Base-by-base conservation (phyloP, 2,888 invertebrate species). In the Melanchra persicariae region DNA sequence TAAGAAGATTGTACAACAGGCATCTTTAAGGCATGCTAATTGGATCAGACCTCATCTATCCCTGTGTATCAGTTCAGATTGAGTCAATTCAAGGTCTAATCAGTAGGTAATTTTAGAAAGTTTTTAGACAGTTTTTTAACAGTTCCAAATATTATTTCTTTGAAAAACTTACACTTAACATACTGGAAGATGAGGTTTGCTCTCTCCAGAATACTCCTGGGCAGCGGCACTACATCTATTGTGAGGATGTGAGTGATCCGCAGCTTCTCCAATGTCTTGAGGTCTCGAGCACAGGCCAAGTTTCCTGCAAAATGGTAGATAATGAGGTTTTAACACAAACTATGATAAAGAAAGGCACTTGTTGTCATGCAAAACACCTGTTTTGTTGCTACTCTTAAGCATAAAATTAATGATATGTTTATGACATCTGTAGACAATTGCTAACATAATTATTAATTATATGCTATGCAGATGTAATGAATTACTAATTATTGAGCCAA, bases 211-310 rank as follows among this genome's bases (percentile, higher is more conserved):
- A 98, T 97, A 77, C 97, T 97, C 82, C 97, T 95, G 0, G 98
- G 98, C 82, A 99, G 92, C 0, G 98, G 98, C 87, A 98, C 98
- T 19, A 98, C 97, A 89, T 98, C 98, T 72, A 98, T 96, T 0
- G 98, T 98, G 59, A 99, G 94, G 83, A 99, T 97, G 89, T 98
- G 97, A 2, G 97, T 97, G 72, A 98, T 97, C 81, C 97, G 96
- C 37, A 97, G 95, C 60, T 96, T 96, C 72, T 97, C 97, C 69
- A 98, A 87, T 43, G 97, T 97, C 68, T 97, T 96, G 77, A 97
- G 93, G 89, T 98, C 97, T 47, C 97, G 97, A 2, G 98, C 98
- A 77, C 98, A 98, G 47, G 98, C 97, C 75, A 98, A 92, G 90
- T 98, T 98, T 26, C 98, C 98, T 97, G 87, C 5, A 92, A 77